phyloP scores from a whole-genome alignment of 2,113 vertebrate species.

The Limanda limanda region DNA sequence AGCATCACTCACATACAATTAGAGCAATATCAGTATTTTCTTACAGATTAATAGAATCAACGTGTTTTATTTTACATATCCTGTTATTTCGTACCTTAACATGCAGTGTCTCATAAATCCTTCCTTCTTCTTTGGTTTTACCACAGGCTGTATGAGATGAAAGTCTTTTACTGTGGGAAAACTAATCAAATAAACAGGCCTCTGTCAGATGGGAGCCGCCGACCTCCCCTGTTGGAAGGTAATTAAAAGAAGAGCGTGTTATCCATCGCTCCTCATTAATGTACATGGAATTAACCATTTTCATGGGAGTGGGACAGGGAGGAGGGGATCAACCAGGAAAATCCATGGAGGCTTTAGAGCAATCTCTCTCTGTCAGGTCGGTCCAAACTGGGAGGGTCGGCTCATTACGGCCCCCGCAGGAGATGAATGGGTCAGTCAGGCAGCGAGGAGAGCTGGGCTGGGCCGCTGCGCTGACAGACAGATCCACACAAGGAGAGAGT shows the following conservation, averaged over 20 bases:
- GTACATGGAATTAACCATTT: slow-evolving; percentile 75
- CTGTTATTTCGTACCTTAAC: slow-evolving; percentile 1
- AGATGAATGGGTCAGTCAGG: slow-evolving; percentile 82
- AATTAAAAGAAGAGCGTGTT: slow-evolving; percentile 80
- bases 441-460: slow-evolving; percentile 56
- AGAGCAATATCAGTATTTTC: background rate
- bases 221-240: slow-evolving; percentile 71
- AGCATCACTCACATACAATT: background rate
- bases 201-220: slow-evolving; percentile 57
- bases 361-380: slow-evolving; percentile 83
- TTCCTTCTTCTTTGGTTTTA: background rate
- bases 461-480: slow-evolving; percentile 64
- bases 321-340: slow-evolving; percentile 70
- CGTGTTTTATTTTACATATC: background rate
- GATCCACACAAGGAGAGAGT: slow-evolving; percentile 42
- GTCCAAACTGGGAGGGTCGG: slow-evolving; percentile 79
- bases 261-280: slow-evolving; percentile 82
- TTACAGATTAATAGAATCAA: background rate
- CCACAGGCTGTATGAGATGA: background rate
- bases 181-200: slow-evolving; percentile 53
- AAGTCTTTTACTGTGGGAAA: slow-evolving; percentile 9
- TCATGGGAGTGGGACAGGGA: slow-evolving; percentile 68
- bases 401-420: slow-evolving; percentile 79
- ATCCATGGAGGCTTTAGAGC: slow-evolving; percentile 78
- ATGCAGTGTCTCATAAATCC: background rate